Conservation (phyloP, 2,113 vertebrate genomes). For the Pungitius pungitius region DNA sequence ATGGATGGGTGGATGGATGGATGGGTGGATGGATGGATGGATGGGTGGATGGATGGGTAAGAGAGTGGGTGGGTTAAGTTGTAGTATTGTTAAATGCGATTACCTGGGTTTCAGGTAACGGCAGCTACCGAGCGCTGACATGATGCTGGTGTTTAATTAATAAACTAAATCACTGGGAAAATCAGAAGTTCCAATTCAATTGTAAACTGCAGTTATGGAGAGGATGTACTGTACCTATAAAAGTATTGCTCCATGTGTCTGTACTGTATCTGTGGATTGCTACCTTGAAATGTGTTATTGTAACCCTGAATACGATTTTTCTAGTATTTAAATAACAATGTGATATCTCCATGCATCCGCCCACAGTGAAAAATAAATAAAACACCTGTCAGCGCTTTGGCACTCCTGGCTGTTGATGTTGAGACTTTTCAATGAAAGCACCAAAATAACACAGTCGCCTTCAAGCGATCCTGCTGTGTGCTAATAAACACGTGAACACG, state of each 20-base stretch:
- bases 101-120: no score
- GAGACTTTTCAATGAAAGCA: conserved; percentile 54
- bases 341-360: conserved; percentile 24
- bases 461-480: conserved; percentile 55
- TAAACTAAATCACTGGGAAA: not conserved
- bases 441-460: conserved; percentile 50
- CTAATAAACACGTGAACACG: conserved; percentile 60
- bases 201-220: not conserved
- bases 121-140: not conserved
- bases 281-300: not conserved
- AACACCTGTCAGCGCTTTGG: conserved; percentile 52
- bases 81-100: not conserved
- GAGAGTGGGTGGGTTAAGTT: conserved; percentile 28
- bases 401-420: conserved; percentile 36
- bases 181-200: not conserved
- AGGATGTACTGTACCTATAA: no score
- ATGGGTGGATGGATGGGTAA: not conserved
- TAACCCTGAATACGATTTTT: not conserved
- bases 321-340: conserved; percentile 25
- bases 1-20: conserved; percentile 26
- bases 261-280: not conserved
- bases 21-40: not conserved
- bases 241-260: not conserved
- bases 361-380: conserved; percentile 52
- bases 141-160: not conserved